A percentile compares a stretch with the other conserved stretches of the same genome.
Conservation (phyloP, 2,888 invertebrate genomes). For the Epsilonema sp. region DNA sequence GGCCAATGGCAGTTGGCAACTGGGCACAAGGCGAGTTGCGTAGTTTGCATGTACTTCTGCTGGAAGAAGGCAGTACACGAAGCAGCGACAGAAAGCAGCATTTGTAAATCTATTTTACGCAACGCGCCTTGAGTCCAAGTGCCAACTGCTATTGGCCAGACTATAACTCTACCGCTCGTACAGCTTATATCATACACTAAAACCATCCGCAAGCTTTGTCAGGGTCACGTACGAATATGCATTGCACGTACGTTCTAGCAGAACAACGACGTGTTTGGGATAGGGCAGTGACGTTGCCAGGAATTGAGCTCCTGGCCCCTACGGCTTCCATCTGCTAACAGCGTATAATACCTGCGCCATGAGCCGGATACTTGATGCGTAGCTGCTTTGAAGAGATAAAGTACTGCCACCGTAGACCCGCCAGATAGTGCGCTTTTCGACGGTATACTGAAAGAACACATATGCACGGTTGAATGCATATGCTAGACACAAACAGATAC, state of each 20-base stretch:
- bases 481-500: no score
- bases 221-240: no score
- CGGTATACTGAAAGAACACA: conserved; percentile 31
- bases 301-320: conserved; percentile 16
- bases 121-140: no score
- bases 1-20: no score
- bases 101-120: no score
- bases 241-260: conserved; percentile 50
- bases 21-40: no score
- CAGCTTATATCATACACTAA: not conserved
- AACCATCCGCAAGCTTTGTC: no score
- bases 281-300: conserved; percentile 32
- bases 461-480: not conserved
- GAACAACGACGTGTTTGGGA: conserved; percentile 47
- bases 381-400: conserved; percentile 35
- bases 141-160: no score
- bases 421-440: conserved; percentile 31
- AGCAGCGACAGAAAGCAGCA: no score
- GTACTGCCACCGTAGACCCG: conserved; percentile 38
- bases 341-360: conserved; percentile 14
- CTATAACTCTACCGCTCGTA: no score
- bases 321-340: conserved; percentile 6
- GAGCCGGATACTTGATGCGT: conserved; percentile 36
- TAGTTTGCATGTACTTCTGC: no score
- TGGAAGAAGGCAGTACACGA: no score